Conservation (phyloP, 1,140 invertebrate species). For the Drosophila yakuba region DNA sequence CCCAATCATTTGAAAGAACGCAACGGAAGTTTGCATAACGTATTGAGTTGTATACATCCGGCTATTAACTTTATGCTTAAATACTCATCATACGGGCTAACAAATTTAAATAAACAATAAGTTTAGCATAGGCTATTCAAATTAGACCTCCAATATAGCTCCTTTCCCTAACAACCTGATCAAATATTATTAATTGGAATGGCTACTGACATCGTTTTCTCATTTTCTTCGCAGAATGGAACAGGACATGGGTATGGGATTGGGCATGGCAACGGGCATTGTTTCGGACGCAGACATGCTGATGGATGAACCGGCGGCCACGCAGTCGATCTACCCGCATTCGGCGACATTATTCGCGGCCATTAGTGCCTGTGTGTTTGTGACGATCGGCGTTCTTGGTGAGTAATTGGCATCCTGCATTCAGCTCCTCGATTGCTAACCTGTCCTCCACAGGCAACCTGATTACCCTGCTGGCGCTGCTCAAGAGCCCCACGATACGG, state of each 20-base stretch:
- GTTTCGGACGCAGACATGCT: slow-evolving; percentile 24
- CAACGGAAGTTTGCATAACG: background rate
- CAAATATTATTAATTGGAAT: background rate
- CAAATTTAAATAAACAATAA: background rate
- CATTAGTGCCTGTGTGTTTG: slow-evolving; percentile 91
- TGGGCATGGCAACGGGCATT: background rate
- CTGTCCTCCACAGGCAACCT: slow-evolving; percentile 89
- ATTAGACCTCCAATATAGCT: background rate
- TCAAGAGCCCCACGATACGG: slow-evolving; percentile 90
- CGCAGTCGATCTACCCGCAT: slow-evolving; percentile 87
- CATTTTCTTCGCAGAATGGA: slow-evolving; percentile 13
- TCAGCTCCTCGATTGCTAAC: background rate
- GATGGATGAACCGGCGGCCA: slow-evolving; percentile 42
- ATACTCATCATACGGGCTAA: background rate
- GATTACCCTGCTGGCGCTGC: slow-evolving; percentile 91
- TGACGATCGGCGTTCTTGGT: slow-evolving; percentile 91
- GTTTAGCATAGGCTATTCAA: no score
- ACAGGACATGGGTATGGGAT: slow-evolving; percentile 11
- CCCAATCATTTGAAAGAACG: no score
- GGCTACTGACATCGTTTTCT: background rate
- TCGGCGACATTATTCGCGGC: slow-evolving; percentile 91
- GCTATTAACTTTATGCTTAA: background rate
- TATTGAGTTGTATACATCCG: background rate
- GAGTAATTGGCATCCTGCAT: slow-evolving; percentile 68
- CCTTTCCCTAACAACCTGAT: background rate